Evolutionary conservation across 2,113 vertebrate genomes (phyloP), one percentile per base, ranked within the genome.

Genomic region (Galeopterus variegatus): DNA sequence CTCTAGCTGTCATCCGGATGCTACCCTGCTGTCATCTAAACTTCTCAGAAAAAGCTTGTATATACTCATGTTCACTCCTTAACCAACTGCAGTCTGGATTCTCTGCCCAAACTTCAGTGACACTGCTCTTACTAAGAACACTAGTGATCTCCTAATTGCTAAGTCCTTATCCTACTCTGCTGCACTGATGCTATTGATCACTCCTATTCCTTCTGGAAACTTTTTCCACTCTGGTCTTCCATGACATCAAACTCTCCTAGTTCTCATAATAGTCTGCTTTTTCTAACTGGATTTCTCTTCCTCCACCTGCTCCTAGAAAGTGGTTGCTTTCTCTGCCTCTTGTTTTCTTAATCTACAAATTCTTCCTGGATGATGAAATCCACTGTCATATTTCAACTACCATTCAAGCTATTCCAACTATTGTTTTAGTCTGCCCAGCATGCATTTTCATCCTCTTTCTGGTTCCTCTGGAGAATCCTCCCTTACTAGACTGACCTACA

Each of bases 391-490:
- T 77, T 45, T 86, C 82, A 86, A 21, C 72, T 85, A 56, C n/a
- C 28, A 77, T 52, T 41, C 21, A 76, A 36, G 14, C 50, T 41
- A 80, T 81, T 80, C 17, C 23, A 41, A 21, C 50, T 69, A 10
- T 79, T 41, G 26, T 41, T 76, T 67, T 77, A n/a, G 14, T 31
- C 72, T 54, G 1, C 15, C 31, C n/a, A 58, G 62, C 5, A 56
- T 58, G 58, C 3, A 5, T 54, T 76, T 76, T 18, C 58, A 56
- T 45, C 50, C 50, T 85, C 8, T 86, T 67, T 93, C 50, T 77
- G 31, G 36, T 93, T 77, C 72, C 21, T 67, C 56, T 69, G 50
- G 64, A 62, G 41, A 88, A 93, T 86, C 28, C 91, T 86, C 28
- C n/a, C 60, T 86, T 54, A 48, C 9, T 58, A 36, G 77, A 80